These are phyloP conservation scores for Fratercula arctica DNA, from an alignment of 2,797 vertebrate species.

Conservation along the genomic window DNA sequence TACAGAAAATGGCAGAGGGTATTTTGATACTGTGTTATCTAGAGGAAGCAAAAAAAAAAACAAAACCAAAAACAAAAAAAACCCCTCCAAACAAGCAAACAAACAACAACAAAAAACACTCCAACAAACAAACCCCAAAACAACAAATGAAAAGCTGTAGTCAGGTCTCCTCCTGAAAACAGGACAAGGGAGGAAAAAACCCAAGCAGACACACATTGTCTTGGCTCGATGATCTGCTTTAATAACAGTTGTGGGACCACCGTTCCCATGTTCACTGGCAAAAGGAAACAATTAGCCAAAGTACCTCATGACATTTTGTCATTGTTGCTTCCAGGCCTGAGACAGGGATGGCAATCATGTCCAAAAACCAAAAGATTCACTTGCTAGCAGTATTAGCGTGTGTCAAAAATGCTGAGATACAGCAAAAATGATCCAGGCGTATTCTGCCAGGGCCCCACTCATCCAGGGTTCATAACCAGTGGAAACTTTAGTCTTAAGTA, in stretches of 20 bases:
- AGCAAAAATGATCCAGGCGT: not conserved
- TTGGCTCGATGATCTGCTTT: not conserved
- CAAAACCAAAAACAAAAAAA: too few species aligned
- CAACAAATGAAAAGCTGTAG: accelerated
- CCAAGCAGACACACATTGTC: not conserved
- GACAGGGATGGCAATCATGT: not conserved
- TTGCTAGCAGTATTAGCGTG: not conserved
- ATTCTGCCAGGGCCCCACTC: conserved; percentile 12
- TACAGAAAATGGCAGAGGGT: not conserved
- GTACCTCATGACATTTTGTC: not conserved
- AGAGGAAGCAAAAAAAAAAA: not conserved
- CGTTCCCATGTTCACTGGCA: not conserved
- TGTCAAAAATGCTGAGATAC: not conserved
- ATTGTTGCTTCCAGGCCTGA: not conserved
- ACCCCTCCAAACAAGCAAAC: not conserved
- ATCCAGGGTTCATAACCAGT: not conserved
- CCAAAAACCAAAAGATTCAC: not conserved
- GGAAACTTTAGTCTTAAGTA: not conserved
- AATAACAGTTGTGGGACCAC: not conserved
- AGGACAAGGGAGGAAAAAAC: not conserved
- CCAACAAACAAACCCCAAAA: not conserved
- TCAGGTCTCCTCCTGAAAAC: not conserved
- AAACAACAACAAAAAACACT: not conserved
- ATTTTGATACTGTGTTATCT: not conserved
- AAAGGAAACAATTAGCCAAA: not conserved